Evolutionary conservation across 2,888 invertebrate genomes (phyloP).

Genomic region (Lepidonotus clava): DNA sequence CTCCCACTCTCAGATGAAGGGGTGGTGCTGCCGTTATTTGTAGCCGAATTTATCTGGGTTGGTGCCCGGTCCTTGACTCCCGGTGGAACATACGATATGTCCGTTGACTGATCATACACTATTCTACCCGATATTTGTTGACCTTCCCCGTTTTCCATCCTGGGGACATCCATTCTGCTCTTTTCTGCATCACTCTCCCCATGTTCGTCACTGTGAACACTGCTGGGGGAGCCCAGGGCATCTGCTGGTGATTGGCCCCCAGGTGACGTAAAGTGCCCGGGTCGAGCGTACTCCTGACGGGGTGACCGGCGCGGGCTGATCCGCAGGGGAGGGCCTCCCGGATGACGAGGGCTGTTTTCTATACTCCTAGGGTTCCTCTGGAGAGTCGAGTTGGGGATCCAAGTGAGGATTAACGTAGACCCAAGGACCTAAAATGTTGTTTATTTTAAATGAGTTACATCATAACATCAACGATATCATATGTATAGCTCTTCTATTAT

Average conservation of each 20-base stretch:
- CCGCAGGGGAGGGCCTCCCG: constrained; percentile 57
- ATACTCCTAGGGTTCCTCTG: constrained; percentile 87
- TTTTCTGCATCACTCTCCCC: background rate
- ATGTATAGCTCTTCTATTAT: too few relatives aligned
- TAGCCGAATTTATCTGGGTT: background rate
- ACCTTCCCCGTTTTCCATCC: background rate
- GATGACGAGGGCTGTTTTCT: constrained; percentile 75
- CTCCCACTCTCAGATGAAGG: constrained; percentile 68
- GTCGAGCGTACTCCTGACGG: constrained; percentile 62
- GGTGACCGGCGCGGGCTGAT: constrained; percentile 70
- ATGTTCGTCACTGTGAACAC: background rate
- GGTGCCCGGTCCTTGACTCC: background rate
- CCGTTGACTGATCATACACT: background rate
- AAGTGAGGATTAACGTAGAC: constrained; percentile 92
- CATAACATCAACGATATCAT: too few relatives aligned
- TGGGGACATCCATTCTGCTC: too few relatives aligned
- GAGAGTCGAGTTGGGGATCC: constrained; percentile 96
- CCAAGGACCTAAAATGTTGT: constrained; percentile 79
- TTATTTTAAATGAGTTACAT: too few relatives aligned
- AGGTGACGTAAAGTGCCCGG: background rate
- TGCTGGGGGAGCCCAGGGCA: too few relatives aligned
- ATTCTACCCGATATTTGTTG: constrained; percentile 11
- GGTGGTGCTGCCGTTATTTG: constrained; percentile 55
- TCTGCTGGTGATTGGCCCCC: background rate
- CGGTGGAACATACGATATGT: background rate